phyloP scores from a whole-genome alignment of 2,888 invertebrate species.

The Melipona beecheii region DNA sequence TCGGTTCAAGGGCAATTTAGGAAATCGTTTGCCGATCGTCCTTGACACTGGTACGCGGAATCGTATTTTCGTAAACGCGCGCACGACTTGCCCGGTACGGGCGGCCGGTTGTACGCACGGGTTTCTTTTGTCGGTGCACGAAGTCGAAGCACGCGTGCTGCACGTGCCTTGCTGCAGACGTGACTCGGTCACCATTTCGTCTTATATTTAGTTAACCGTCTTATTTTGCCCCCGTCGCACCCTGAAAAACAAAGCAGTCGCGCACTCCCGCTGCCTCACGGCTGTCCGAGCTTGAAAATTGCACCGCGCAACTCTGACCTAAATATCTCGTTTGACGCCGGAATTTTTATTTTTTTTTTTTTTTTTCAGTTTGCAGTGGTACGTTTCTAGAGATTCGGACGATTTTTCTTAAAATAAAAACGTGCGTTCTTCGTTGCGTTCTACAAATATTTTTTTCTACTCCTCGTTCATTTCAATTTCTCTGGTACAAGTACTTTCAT shows the following conservation, averaged over 20 bases:
- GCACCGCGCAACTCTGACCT: conserved; percentile 55
- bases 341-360: background rate
- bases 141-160: conserved; percentile 79
- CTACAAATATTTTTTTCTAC: background rate
- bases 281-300: conserved; percentile 55
- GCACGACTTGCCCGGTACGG: conserved; percentile 25
- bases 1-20: background rate
- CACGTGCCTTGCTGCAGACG: conserved; percentile 79
- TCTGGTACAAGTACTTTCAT: no score
- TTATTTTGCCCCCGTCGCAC: conserved; percentile 68
- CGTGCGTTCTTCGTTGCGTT: background rate
- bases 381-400: no score
- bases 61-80: conserved; percentile 64
- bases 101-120: conserved; percentile 52
- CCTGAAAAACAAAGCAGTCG: conserved; percentile 66
- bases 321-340: conserved; percentile 57
- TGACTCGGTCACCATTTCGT: conserved; percentile 76
- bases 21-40: conserved; percentile 44
- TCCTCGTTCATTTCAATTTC: background rate
- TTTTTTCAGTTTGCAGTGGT: no score
- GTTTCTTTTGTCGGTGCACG: conserved; percentile 78
- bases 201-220: conserved; percentile 72
- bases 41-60: conserved; percentile 66
- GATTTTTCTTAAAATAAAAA: no score
- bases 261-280: conserved; percentile 37